Evolutionary conservation across 2,113 vertebrate species (phyloP), one percentile per base, ranked within the genome.

Genomic region (Bubo blakistoni): DNA sequence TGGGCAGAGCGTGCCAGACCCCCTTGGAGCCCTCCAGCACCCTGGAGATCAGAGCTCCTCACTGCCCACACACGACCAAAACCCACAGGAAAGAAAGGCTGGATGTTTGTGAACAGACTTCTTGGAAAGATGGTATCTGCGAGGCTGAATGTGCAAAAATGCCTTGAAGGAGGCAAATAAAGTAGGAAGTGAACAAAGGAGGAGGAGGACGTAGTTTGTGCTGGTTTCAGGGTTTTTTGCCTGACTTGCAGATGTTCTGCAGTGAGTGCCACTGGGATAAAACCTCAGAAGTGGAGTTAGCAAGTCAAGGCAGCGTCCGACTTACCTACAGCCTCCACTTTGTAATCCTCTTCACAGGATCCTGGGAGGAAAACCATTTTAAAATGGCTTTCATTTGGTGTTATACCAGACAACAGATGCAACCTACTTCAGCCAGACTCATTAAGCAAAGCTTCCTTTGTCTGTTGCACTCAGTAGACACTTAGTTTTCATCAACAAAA

Each of bases 391-490:
- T 78, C 13, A 4, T 72, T 59, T 77, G 81, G 57, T 30, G n/a
- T 47, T 5, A 0, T 10, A 26, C 4, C 81, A 36, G 46, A 1
- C 2, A 5, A 20, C 55, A 70, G 55, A 16, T 51, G 36, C 32
- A 30, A 4, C 70, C 13, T 46, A 0, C 38, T 40, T 32, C 69
- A 73, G 82, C 34, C 82, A 38, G 58, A 1, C 58, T 65, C n/a
- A 1, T 0, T 24, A 38, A 49, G 69, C 73, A 83, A 7, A 62
- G 26, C 54, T 54, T 36, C 61, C 62, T 57, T 15, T 38, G 36
- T 26, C 71, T n/a, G 30, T 3, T 16, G 46, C 26, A 34, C 34
- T 5, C 72, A 22, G 32, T 3, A 55, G 58, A 13, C 18, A 3
- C 27, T 27, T 13, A 4, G 7, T 21, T 89, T 26, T 17, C 55